Conservation (phyloP, 2,888 invertebrate genomes). For the Fragum fragum region DNA sequence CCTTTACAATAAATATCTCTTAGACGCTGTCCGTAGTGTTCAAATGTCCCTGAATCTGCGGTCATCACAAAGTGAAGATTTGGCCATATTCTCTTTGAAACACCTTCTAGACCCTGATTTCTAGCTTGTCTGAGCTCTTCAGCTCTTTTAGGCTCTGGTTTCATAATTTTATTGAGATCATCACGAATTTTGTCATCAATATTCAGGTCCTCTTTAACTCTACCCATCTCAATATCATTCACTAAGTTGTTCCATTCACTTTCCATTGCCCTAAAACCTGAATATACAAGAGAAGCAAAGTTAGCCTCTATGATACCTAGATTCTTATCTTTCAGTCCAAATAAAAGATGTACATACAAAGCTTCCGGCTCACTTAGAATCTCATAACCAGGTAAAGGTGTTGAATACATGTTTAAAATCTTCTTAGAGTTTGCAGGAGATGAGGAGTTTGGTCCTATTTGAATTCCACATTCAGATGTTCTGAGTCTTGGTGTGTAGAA, state of each 20-base stretch:
- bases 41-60: conserved; percentile 83
- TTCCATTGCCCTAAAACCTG: conserved; percentile 79
- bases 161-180: conserved; percentile 75
- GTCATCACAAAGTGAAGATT: conserved; percentile 76
- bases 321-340: conserved; percentile 82
- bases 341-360: conserved; percentile 84
- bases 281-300: conserved; percentile 84
- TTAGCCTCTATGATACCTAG: conserved; percentile 85
- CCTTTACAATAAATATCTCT: conserved; percentile 75
- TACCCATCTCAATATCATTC: conserved; percentile 81
- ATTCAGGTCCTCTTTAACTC: conserved; percentile 73
- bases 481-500: conserved; percentile 81
- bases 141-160: conserved; percentile 80
- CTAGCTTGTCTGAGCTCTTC: conserved; percentile 78
- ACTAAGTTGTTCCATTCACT: conserved; percentile 75
- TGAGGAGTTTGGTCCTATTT: conserved; percentile 83
- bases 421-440: conserved; percentile 81
- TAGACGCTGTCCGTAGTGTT: conserved; percentile 78
- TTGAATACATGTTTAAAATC: conserved; percentile 81
- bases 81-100: conserved; percentile 82
- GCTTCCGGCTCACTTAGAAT: conserved; percentile 83
- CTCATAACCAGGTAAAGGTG: conserved; percentile 80
- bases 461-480: conserved; percentile 77
- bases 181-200: conserved; percentile 74
- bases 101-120: conserved; percentile 78